Evolutionary conservation across 1,140 invertebrate genomes (phyloP).

Genomic region (Drosophila seguyi): DNA sequence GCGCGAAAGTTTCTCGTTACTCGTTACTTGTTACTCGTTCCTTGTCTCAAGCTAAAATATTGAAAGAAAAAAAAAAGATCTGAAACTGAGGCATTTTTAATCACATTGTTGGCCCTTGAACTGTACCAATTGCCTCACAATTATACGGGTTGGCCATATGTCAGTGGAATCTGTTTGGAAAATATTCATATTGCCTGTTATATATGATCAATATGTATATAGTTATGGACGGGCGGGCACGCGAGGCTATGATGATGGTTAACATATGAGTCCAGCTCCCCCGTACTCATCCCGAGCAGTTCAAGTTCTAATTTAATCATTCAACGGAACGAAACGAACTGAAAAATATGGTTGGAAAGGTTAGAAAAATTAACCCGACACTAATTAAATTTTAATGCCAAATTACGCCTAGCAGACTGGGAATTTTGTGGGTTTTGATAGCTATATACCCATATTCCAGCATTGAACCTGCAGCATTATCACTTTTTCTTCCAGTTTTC

Average conservation of each 20-base stretch:
- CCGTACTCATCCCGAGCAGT: neutral
- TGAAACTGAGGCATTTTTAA: conserved; percentile 54
- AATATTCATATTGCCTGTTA: conserved; percentile 10
- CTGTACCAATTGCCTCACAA: conserved; percentile 54
- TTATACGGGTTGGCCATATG: conserved; percentile 8
- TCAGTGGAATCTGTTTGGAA: neutral
- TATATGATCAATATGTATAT: conserved; percentile 33
- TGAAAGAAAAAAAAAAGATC: neutral
- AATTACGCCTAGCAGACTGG: neutral
- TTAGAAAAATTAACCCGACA: conserved; percentile 25
- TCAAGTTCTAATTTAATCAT: conserved; percentile 28
- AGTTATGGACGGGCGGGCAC: conserved; percentile 19
- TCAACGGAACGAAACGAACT: neutral
- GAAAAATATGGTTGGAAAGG: conserved; percentile 24
- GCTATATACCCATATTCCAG: too few species aligned
- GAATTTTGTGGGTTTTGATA: too few species aligned
- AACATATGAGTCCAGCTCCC: neutral
- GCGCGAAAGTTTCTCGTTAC: too few species aligned
- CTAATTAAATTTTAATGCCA: conserved; percentile 28
- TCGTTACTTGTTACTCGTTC: too few species aligned
- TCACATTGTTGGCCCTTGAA: conserved; percentile 70
- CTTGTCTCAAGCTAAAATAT: too few species aligned
- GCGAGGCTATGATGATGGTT: conserved; percentile 25
- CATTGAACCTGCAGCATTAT: too few species aligned
- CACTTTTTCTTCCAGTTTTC: too few species aligned